These are phyloP conservation scores for Petroica traversi DNA, from an alignment of 2,113 vertebrate genomes.

Conservation along the genomic window DNA sequence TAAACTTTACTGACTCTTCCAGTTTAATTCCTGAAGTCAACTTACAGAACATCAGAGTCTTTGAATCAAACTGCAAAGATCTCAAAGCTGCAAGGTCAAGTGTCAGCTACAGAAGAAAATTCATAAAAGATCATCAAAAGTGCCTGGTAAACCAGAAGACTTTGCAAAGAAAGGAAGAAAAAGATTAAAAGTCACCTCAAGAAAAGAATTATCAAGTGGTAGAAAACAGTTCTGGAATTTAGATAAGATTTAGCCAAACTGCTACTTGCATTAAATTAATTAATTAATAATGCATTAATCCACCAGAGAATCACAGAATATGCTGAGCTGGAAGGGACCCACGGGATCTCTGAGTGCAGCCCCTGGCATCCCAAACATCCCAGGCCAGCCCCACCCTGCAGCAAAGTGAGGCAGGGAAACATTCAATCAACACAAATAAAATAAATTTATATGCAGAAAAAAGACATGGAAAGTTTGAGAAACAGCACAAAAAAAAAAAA, in stretches of 20 bases:
- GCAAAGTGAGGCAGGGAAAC: not conserved
- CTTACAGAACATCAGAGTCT: conserved; percentile 60
- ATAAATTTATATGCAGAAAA: not conserved
- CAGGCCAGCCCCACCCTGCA: not conserved
- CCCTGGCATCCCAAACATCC: not conserved
- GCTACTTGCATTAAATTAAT: not conserved
- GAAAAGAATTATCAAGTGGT: not conserved
- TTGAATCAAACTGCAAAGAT: conserved; percentile 70
- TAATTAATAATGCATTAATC: not conserved
- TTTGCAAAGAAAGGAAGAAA: not conserved
- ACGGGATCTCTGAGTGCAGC: not conserved
- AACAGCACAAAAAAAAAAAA: not conserved
- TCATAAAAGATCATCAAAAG: conserved; percentile 55
- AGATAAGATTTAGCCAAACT: not conserved
- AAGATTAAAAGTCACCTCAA: not conserved
- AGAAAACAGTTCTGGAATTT: not conserved
- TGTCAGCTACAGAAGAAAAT: conserved; percentile 12
- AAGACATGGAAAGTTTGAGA: not conserved
- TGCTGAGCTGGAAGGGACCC: not conserved
- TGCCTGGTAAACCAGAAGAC: conserved; percentile 26
- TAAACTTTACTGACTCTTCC: conserved; percentile 66
- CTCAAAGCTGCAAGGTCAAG: conserved; percentile 55
- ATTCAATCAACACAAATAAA: not conserved
- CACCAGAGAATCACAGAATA: not conserved
- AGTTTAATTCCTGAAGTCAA: conserved; percentile 62